phyloP scores from a whole-genome alignment of 2,797 vertebrate species.

The Psittacula derbiana region DNA sequence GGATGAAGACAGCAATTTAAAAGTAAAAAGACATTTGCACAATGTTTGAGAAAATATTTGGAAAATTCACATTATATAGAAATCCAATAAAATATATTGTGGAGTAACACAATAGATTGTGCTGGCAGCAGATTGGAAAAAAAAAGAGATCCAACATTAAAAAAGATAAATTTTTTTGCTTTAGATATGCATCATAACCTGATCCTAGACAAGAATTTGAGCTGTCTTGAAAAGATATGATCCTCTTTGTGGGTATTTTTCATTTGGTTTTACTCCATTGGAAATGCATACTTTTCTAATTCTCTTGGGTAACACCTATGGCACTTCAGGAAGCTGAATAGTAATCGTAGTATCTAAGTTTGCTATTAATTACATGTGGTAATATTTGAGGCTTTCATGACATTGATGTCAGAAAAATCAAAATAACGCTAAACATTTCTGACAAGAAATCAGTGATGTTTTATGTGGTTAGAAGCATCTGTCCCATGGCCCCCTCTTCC shows the following conservation, averaged over 20 bases:
- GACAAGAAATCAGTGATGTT: neutral
- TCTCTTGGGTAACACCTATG: neutral
- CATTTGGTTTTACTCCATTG: neutral
- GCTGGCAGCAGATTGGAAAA: neutral
- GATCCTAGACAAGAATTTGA: neutral
- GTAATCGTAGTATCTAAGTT: neutral
- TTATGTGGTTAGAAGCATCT: neutral
- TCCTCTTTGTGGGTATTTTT: neutral
- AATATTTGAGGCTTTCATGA: neutral
- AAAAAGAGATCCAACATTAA: neutral
- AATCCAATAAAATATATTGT: neutral
- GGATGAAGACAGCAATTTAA: neutral
- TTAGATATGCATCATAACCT: neutral
- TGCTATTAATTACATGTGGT: neutral
- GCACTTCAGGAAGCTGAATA: neutral
- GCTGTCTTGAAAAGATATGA: neutral
- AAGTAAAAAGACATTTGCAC: neutral
- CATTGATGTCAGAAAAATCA: neutral
- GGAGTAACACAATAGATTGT: neutral
- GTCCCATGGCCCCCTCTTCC: neutral
- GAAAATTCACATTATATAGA: neutral
- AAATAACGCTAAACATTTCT: neutral
- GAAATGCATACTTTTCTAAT: neutral
- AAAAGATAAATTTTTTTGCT: neutral
- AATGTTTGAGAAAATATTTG: neutral